A percentile compares a stretch with the other conserved stretches of the same genome.
Conservation (phyloP, 1,140 invertebrate species). For the Acromyrmex echinatior region DNA sequence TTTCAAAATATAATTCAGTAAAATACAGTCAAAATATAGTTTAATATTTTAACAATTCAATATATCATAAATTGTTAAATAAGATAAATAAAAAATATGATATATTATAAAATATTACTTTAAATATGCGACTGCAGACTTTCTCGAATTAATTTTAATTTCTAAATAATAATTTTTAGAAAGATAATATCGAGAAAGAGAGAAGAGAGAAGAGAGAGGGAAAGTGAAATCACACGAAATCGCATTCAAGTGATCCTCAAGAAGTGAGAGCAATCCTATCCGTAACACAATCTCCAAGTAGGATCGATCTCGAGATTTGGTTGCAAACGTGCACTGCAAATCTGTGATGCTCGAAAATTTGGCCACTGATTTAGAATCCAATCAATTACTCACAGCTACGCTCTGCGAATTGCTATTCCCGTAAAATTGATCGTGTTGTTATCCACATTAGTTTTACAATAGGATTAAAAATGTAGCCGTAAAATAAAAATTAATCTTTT, state of each 20-base stretch:
- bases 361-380: slow-evolving; percentile 29
- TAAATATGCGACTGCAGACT: neutral
- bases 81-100: neutral
- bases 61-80: neutral
- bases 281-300: slow-evolving; percentile 57
- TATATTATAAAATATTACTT: neutral
- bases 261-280: slow-evolving; percentile 30
- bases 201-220: neutral
- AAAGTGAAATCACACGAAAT: slow-evolving; percentile 23
- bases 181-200: neutral
- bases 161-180: neutral
- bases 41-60: neutral
- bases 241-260: slow-evolving; percentile 59
- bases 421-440: slow-evolving; percentile 6
- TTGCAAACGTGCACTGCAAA: slow-evolving; percentile 55
- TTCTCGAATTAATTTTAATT: neutral
- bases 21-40: neutral
- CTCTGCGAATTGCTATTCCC: neutral
- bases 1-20: neutral
- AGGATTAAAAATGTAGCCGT: neutral
- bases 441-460: neutral
- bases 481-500: neutral
- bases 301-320: slow-evolving; percentile 63
- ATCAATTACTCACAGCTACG: slow-evolving; percentile 43
- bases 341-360: slow-evolving; percentile 58